Percentiles rank a stretch among this genome's conserved stretches.
Evolutionary conservation across 64 coral and sea anemone genomes (phyloP).

Genomic region (Astreopora myriophthalma): DNA sequence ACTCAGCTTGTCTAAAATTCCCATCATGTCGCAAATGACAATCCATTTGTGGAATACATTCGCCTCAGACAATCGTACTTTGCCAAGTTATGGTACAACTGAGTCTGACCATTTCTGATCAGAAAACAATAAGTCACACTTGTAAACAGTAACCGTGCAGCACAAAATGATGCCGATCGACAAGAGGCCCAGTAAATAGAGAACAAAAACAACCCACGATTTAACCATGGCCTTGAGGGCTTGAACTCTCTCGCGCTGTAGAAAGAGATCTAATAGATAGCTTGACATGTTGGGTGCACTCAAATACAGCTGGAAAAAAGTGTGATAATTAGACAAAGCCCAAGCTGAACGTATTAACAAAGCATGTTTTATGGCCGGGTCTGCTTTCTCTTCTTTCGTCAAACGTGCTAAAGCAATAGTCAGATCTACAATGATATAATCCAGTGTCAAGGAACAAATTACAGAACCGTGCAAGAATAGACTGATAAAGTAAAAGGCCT

Average conservation of each 20-base stretch:
- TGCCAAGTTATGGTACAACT: background rate
- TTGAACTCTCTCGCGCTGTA: constrained; percentile 87
- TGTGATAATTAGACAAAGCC: constrained; percentile 99
- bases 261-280: constrained; percentile 99
- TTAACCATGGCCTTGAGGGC: constrained; percentile 95
- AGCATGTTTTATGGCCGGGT: constrained; percentile 92
- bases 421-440: constrained; percentile 62
- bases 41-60: no score
- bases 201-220: constrained; percentile 99
- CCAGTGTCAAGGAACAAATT: constrained; percentile 69
- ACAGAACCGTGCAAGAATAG: background rate
- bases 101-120: no score
- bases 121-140: no score
- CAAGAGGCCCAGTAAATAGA: constrained; percentile 28
- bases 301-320: constrained; percentile 99
- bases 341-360: constrained; percentile 88
- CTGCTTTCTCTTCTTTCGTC: constrained; percentile 86
- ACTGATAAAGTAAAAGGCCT: background rate
- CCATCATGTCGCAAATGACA: no score
- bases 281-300: constrained; percentile 97
- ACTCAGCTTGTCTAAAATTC: background rate
- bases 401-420: constrained; percentile 82
- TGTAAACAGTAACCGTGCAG: background rate
- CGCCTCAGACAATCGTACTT: background rate
- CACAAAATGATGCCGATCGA: background rate